Conservation (phyloP, 2,888 invertebrate genomes). For the Aphidius colemani region DNA sequence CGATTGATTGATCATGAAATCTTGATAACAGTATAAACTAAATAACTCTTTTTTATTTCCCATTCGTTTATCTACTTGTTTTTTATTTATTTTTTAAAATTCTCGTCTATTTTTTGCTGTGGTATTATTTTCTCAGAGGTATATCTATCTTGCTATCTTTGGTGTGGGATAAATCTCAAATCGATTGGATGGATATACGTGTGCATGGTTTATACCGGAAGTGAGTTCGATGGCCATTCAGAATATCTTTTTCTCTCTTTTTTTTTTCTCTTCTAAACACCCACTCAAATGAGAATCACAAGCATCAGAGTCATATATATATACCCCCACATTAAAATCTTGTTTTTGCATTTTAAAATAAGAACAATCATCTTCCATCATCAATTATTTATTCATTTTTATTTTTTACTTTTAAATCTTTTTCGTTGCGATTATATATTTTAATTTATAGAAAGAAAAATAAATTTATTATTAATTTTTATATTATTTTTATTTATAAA, state of each 20-base stretch:
- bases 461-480: too few relatives aligned
- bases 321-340: conserved; percentile 22
- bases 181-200: conserved; percentile 16
- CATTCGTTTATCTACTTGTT: too few relatives aligned
- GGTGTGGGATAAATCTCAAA: not conserved
- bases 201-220: conserved; percentile 21
- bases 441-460: not conserved
- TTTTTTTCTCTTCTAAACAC: conserved; percentile 11
- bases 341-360: conserved; percentile 10
- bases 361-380: too few relatives aligned
- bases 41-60: too few relatives aligned
- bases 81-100: too few relatives aligned
- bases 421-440: not conserved
- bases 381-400: conserved; percentile 13
- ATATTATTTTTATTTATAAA: too few relatives aligned
- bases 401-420: not conserved
- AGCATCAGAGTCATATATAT: conserved; percentile 6
- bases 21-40: too few relatives aligned
- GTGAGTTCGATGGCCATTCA: conserved; percentile 31
- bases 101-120: too few relatives aligned
- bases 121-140: too few relatives aligned
- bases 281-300: conserved; percentile 27
- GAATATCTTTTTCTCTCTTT: not conserved
- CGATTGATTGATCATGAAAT: too few relatives aligned
- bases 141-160: too few relatives aligned